Conservation (phyloP, 2,113 vertebrate species). For the Athene cunicularia region DNA sequence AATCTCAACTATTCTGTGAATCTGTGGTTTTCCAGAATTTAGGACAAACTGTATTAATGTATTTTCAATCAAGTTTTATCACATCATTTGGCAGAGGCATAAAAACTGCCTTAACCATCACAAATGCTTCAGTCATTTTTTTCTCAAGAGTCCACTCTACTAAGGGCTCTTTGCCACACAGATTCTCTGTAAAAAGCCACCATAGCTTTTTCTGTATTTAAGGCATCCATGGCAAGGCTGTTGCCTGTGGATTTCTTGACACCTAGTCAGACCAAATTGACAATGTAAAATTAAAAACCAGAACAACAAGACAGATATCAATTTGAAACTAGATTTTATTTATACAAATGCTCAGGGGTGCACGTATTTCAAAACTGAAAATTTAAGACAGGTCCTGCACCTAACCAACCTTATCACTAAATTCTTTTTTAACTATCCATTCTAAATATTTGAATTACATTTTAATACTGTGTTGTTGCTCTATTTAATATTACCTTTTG, state of each 20-base stretch:
- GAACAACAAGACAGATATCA: neutral
- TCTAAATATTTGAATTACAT: neutral
- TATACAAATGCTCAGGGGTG: fast-evolving
- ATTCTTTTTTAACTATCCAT: neutral
- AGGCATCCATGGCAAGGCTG: neutral
- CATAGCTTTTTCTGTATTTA: neutral
- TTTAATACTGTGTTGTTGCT: neutral
- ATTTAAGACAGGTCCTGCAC: neutral
- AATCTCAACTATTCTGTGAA: neutral
- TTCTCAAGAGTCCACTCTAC: neutral
- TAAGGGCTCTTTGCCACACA: neutral
- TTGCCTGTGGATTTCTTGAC: neutral
- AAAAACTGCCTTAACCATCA: neutral
- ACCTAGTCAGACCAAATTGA: neutral
- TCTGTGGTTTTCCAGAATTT: neutral
- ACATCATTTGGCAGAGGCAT: neutral
- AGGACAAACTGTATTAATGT: neutral
- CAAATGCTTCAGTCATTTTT: neutral
- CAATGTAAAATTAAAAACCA: neutral
- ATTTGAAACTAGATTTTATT: neutral
- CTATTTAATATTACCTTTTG: neutral
- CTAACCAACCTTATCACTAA: fast-evolving
- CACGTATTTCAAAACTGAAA: neutral
- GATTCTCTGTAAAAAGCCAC: neutral
- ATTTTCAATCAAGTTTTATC: neutral